phyloP scores from a whole-genome alignment of 2,888 invertebrate genomes.

The Lasioglossum calceatum region DNA sequence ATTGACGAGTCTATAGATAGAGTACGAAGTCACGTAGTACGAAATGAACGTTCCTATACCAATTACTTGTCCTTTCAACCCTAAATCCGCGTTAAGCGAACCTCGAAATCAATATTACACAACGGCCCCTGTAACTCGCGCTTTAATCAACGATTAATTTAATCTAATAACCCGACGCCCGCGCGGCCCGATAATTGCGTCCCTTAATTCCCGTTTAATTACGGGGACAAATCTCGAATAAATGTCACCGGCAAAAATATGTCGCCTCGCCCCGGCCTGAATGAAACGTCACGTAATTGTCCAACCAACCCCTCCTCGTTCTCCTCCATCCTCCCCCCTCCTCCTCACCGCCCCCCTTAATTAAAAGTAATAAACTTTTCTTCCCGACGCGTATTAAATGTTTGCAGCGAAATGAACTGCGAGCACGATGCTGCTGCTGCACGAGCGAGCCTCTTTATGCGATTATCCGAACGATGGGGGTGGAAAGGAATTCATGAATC shows the following conservation, averaged over 20 bases:
- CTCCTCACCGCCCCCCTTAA: not conserved
- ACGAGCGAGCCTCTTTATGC: not conserved
- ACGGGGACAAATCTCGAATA: constrained; percentile 14
- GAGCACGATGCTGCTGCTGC: not conserved
- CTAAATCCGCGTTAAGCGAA: constrained; percentile 52
- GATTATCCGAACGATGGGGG: not conserved
- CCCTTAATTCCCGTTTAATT: constrained; percentile 50
- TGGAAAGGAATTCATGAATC: not conserved
- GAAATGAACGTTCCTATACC: constrained; percentile 57
- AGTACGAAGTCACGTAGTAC: constrained; percentile 39
- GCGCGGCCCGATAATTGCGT: constrained; percentile 43
- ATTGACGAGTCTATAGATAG: constrained; percentile 55
- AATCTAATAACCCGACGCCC: constrained; percentile 51
- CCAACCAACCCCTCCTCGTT: not conserved
- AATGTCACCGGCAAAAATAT: constrained; percentile 1
- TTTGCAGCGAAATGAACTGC: constrained; percentile 5
- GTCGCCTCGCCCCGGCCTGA: not conserved
- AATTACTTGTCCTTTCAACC: constrained; percentile 62
- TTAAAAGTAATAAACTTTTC: constrained; percentile 16
- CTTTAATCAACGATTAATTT: constrained; percentile 63
- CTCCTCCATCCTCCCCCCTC: not conserved
- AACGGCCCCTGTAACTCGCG: constrained; percentile 36
- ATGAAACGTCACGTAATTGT: constrained; percentile 2
- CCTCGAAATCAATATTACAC: constrained; percentile 57
- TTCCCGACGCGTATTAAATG: constrained; percentile 10